Percentiles rank a stretch among this genome's conserved stretches.
These are phyloP conservation scores for Malurus splendens DNA, from an alignment of 2,797 vertebrate genomes.

Conservation along the genomic window DNA sequence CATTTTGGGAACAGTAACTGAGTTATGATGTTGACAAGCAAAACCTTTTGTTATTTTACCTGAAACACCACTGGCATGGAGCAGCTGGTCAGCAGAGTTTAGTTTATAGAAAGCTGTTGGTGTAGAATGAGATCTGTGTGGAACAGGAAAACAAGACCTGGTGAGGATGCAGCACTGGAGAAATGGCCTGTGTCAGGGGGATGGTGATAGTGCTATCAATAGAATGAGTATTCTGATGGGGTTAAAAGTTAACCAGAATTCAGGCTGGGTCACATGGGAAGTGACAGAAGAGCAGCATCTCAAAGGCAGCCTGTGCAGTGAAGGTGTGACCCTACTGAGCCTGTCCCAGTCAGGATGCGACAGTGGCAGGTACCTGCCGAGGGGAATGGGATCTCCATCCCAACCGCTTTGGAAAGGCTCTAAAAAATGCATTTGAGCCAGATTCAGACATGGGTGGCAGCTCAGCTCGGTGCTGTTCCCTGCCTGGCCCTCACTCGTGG, in stretches of 20 bases:
- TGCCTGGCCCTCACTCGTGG: background rate
- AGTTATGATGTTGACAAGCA: background rate
- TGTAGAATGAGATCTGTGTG: background rate
- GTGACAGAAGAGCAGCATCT: background rate
- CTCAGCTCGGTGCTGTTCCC: background rate
- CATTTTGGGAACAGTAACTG: background rate
- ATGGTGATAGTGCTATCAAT: background rate
- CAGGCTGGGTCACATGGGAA: background rate
- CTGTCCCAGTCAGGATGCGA: fast-evolving
- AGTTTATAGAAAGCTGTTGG: background rate
- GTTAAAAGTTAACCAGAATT: background rate
- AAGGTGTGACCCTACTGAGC: background rate
- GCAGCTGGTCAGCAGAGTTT: background rate
- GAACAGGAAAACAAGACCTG: background rate
- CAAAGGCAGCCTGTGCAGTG: background rate
- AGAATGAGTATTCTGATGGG: background rate
- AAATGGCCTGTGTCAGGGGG: background rate
- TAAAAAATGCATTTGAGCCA: background rate
- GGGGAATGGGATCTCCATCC: background rate
- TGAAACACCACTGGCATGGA: background rate
- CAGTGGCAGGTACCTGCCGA: fast-evolving
- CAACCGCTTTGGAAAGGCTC: background rate
- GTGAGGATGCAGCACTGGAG: background rate
- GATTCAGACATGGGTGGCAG: background rate
- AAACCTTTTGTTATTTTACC: background rate